Conservation (phyloP, 2,797 vertebrate genomes). For the Liparis tanakae region DNA sequence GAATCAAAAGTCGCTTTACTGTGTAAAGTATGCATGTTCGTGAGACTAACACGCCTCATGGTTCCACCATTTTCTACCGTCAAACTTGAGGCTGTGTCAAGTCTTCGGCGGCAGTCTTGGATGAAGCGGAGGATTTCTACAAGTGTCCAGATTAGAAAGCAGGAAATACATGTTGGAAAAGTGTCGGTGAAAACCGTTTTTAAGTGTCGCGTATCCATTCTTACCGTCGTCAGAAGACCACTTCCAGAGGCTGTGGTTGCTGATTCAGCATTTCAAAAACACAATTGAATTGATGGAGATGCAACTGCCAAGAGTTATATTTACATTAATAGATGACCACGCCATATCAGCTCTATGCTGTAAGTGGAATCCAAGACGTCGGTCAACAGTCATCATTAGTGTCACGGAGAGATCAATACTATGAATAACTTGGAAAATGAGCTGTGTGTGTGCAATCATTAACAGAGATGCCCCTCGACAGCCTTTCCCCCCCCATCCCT, state of each 20-base stretch:
- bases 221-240: background rate
- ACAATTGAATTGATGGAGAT: background rate
- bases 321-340: conserved; percentile 9
- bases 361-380: conserved; percentile 14
- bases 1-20: conserved; percentile 10
- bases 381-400: conserved; percentile 10
- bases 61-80: conserved; percentile 1
- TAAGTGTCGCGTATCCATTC: no score
- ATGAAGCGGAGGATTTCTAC: background rate
- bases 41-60: conserved; percentile 1
- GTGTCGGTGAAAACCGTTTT: background rate
- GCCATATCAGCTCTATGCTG: background rate
- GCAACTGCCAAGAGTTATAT: conserved; percentile 11
- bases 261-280: background rate
- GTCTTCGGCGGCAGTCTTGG: conserved; percentile 18
- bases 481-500: background rate
- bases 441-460: conserved; percentile 4
- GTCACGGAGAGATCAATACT: conserved; percentile 24
- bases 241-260: background rate
- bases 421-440: conserved; percentile 20
- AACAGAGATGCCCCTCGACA: background rate
- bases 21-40: conserved; percentile 20
- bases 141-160: background rate
- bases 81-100: conserved; percentile 5
- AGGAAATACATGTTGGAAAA: background rate